A percentile compares a stretch with the other conserved stretches of the same genome.
phyloP scores from a whole-genome alignment of 2,888 invertebrate species.

The Eristalis arbustorum region DNA sequence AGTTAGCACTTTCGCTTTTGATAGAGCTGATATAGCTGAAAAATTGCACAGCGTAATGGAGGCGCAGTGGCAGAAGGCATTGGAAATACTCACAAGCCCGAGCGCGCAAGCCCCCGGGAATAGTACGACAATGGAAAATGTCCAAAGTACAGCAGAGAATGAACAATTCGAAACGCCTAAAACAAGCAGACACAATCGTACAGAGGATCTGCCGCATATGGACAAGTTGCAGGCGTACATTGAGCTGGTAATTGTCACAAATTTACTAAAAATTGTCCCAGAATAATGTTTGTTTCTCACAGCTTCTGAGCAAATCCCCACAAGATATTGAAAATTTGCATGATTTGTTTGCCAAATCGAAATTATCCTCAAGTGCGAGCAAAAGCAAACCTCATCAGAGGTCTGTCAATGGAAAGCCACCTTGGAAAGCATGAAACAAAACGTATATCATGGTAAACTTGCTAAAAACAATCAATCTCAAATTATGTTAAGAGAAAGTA shows the following conservation, averaged over 20 bases:
- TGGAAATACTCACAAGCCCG: conserved; percentile 84
- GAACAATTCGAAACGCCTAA: conserved; percentile 77
- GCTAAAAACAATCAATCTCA: conserved; percentile 1
- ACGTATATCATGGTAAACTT: background rate
- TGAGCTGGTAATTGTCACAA: conserved; percentile 74
- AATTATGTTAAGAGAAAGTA: background rate
- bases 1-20: conserved; percentile 43
- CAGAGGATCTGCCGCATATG: conserved; percentile 73
- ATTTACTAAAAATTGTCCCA: background rate
- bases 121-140: conserved; percentile 67
- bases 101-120: conserved; percentile 72
- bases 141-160: conserved; percentile 73
- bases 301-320: conserved; percentile 82
- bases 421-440: conserved; percentile 74
- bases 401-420: conserved; percentile 73
- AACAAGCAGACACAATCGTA: conserved; percentile 74
- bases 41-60: conserved; percentile 90
- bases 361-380: conserved; percentile 66
- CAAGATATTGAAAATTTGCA: conserved; percentile 78
- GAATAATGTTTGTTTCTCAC: conserved; percentile 46
- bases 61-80: conserved; percentile 89
- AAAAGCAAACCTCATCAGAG: conserved; percentile 71
- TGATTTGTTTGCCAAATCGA: conserved; percentile 74
- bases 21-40: conserved; percentile 86
- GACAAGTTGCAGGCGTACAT: conserved; percentile 79